A percentile compares a stretch with the other conserved stretches of the same genome.
phyloP scores from a whole-genome alignment of 2,888 invertebrate genomes.

The Scaeva pyrastri region DNA sequence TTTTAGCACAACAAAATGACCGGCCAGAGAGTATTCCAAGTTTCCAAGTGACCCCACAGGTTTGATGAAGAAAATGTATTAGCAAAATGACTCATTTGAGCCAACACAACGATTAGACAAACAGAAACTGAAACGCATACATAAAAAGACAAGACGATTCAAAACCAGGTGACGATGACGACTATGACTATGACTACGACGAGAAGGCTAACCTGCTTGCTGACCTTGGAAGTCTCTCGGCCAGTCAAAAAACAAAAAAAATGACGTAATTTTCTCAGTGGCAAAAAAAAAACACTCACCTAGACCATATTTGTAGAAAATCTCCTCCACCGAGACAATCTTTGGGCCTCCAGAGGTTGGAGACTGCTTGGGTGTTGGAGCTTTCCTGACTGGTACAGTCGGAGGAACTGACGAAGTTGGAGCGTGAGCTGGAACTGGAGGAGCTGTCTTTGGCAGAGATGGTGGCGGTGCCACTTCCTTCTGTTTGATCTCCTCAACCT shows the following conservation, averaged over 20 bases:
- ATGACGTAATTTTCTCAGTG: constrained; percentile 66
- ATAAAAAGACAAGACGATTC: neutral
- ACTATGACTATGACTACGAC: neutral
- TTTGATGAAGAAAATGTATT: constrained; percentile 12
- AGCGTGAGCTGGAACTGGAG: constrained; percentile 49
- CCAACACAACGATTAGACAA: constrained; percentile 13
- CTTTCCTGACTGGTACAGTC: constrained; percentile 20
- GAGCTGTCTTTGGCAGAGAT: constrained; percentile 60
- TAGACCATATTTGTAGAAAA: constrained; percentile 88
- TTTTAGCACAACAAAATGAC: neutral
- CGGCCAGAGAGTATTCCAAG: constrained; percentile 32
- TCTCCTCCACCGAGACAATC: constrained; percentile 85
- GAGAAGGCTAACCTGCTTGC: constrained; percentile 20
- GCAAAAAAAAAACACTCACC: constrained; percentile 85
- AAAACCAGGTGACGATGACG: constrained; percentile 48
- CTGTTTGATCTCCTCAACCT: constrained; percentile 61
- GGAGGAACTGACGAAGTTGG: constrained; percentile 50
- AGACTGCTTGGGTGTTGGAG: constrained; percentile 37
- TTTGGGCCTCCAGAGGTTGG: constrained; percentile 72
- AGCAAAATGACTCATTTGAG: constrained; percentile 45
- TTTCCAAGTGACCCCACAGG: neutral
- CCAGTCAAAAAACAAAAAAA: constrained; percentile 8
- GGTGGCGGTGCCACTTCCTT: constrained; percentile 42
- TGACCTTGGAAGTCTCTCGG: constrained; percentile 71
- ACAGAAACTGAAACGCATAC: constrained; percentile 30